Base-by-base conservation (phyloP, 1,140 invertebrate genomes). In the Macrosteles quadrilineatus region DNA sequence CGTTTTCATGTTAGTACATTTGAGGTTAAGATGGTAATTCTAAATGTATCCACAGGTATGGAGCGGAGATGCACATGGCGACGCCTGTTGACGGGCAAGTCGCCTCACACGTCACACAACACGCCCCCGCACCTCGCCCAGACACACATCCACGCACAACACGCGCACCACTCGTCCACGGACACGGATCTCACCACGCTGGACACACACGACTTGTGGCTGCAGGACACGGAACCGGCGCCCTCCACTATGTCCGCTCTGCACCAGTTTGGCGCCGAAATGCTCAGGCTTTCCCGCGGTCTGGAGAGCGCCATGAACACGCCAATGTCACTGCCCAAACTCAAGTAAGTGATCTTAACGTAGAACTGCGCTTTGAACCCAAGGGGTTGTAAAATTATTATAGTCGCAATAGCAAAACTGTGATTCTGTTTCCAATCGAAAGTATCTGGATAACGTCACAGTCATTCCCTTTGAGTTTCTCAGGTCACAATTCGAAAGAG, bases 211-310 rank as follows among this genome's bases (percentile, higher is more conserved):
- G 91, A 93, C 73, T 83, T 93, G 1, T 92, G 90, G 91, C 81
- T 92, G 40, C 90, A 90, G 62, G 91, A 92, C 72, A 87, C 88
- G 53, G 90, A 92, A 74, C 90, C 90, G 12, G 88, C 89, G 65
- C 89, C 90, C 11, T 91, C 89, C 72, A 89, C 90, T 57, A 90
- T 92, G 86, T 90, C 90, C 14, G 91, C 91, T 32, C 82, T 93
- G 72, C 90, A 92, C 78, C 89, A 91, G 75, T 92, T 93, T 73
- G 91, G 91, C 21, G 89, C 89, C 1, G 91, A 93, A 81, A 92
- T 93, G 90, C 83, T 93, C 63, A 89, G 90, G 73, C 82, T 93
- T 0, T 92, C 90, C 0, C 83, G 90, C 55, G 90, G 91, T 45
- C 81, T 93, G 63, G 90, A 91, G 80, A 86, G 27, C 21, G 63